Percentiles rank a stretch among this genome's conserved stretches.
Evolutionary conservation across 2,113 vertebrate genomes (phyloP).

Genomic region (Litocranius walleri): DNA sequence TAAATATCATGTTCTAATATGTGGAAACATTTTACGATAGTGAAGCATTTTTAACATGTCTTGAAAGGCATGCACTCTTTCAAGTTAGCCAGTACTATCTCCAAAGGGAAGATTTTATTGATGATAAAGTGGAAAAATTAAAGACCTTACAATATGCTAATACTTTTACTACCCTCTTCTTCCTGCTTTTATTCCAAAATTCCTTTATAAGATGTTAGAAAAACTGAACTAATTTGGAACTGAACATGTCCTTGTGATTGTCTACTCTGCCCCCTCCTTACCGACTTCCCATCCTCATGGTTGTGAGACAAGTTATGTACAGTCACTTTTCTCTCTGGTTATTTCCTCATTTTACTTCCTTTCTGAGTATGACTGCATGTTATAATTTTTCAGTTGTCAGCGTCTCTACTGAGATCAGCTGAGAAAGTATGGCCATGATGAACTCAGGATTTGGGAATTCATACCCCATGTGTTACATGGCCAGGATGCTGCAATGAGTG

Average conservation of each 20-base stretch:
- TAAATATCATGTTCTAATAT: constrained; percentile 19
- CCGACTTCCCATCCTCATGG: not conserved
- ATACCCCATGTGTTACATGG: not conserved
- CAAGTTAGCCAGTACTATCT: not conserved
- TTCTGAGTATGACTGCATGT: not conserved
- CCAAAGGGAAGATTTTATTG: not conserved
- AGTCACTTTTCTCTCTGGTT: not conserved
- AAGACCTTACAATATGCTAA: not conserved
- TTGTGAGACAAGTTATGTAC: not conserved
- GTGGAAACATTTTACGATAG: not conserved
- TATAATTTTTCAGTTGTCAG: constrained; percentile 48
- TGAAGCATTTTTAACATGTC: not conserved
- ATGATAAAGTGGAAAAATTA: not conserved
- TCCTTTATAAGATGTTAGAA: not conserved
- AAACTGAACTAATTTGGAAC: not conserved
- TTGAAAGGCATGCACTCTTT: not conserved
- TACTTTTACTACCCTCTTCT: not conserved
- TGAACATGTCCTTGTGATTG: not conserved
- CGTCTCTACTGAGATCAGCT: constrained; percentile 23
- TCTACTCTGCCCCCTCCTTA: not conserved
- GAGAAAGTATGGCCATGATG: not conserved
- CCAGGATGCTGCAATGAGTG: rapidly evolving
- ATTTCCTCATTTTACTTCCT: constrained; percentile 57
- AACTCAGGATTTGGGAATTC: constrained; percentile 3
- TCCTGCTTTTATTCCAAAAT: not conserved